Evolutionary conservation across 1,140 invertebrate genomes (phyloP).

Genomic region (Dufourea novaeangliae): DNA sequence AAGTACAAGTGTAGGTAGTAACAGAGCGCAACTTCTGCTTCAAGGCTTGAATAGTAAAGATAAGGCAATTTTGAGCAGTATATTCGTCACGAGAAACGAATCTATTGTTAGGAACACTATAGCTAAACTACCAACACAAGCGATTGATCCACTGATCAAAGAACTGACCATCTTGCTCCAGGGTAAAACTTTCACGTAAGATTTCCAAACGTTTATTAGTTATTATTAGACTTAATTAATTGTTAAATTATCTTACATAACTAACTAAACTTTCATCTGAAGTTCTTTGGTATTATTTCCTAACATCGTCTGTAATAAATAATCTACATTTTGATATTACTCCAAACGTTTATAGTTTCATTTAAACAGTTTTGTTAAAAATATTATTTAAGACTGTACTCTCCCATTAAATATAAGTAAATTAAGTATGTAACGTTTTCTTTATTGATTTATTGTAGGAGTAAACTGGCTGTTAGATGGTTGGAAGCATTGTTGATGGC

Average conservation of each 20-base stretch:
- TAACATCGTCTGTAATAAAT: too few relatives aligned
- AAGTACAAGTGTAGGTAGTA: conserved; percentile 82
- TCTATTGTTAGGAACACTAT: conserved; percentile 84
- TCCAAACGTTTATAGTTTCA: conserved; percentile 26
- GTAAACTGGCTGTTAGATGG: conserved; percentile 84
- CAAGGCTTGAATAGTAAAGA: conserved; percentile 91
- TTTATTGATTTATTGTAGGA: conserved; percentile 74
- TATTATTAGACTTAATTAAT: conserved; percentile 13
- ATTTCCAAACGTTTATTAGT: conserved; percentile 40
- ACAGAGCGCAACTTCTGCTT: conserved; percentile 88
- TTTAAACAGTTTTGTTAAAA: neutral
- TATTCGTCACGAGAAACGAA: conserved; percentile 83
- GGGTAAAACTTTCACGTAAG: conserved; percentile 84
- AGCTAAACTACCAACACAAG: conserved; percentile 84
- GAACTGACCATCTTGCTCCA: conserved; percentile 85
- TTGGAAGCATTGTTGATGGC: conserved; percentile 83
- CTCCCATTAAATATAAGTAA: neutral
- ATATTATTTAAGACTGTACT: neutral
- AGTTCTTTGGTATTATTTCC: too few relatives aligned
- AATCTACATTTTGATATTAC: too few relatives aligned
- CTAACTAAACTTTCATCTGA: too few relatives aligned
- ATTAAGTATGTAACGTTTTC: neutral
- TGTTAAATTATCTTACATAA: neutral
- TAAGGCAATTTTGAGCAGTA: conserved; percentile 83
- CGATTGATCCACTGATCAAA: conserved; percentile 83